phyloP scores from a whole-genome alignment of 1,140 invertebrate genomes.

The Oncopodura yosiiana region DNA sequence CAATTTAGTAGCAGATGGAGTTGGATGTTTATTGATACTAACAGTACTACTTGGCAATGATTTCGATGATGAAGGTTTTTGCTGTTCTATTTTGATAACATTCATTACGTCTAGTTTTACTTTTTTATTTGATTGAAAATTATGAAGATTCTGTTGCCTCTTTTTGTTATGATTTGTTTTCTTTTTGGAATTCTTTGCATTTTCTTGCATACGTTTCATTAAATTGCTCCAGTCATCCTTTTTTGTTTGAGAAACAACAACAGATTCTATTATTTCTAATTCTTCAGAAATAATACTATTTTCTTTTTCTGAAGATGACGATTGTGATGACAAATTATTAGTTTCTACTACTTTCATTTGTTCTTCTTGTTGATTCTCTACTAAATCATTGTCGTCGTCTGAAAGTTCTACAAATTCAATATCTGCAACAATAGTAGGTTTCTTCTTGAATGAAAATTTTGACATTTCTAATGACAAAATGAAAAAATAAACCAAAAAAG shows the following conservation, averaged over 20 bases:
- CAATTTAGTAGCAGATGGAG: background rate
- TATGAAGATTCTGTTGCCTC: background rate
- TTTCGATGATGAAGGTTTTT: too few species aligned
- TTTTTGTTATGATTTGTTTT: constrained; percentile 1
- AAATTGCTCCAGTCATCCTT: constrained; percentile 25
- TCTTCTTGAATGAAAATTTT: too few species aligned
- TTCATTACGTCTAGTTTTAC: background rate
- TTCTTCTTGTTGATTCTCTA: background rate
- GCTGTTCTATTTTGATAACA: too few species aligned
- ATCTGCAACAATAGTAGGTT: too few species aligned
- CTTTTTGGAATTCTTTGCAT: constrained; percentile 13
- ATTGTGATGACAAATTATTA: background rate
- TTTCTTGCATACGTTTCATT: constrained; percentile 29
- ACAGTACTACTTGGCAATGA: background rate
- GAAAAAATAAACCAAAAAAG: too few species aligned
- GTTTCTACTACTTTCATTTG: background rate
- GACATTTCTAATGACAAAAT: too few species aligned
- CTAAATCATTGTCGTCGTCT: background rate
- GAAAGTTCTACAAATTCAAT: too few species aligned
- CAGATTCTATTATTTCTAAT: too few species aligned
- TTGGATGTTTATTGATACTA: background rate
- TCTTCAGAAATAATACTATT: background rate
- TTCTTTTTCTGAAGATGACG: background rate
- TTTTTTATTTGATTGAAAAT: background rate
- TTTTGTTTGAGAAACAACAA: too few species aligned